Conservation (phyloP, 2,888 invertebrate species). For the Pantelozetes paolii region DNA sequence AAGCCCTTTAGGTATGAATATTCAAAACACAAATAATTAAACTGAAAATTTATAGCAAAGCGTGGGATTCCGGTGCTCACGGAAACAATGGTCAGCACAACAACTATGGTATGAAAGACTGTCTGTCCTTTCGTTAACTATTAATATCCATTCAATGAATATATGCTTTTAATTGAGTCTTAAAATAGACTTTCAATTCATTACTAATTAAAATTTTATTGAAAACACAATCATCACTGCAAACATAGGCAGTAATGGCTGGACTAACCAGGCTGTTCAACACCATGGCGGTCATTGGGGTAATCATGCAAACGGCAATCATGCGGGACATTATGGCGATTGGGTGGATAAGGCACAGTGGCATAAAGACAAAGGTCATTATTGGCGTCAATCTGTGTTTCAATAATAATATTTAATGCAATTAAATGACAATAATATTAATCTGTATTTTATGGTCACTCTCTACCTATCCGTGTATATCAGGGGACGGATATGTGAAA, state of each 20-base stretch:
- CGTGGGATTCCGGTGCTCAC: slow-evolving; percentile 13
- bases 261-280: neutral
- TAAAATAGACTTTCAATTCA: no score
- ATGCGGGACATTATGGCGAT: slow-evolving; percentile 25
- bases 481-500: slow-evolving; percentile 28
- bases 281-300: slow-evolving; percentile 14
- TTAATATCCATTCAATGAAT: neutral
- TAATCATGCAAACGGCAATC: neutral
- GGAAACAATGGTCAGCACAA: slow-evolving; percentile 12
- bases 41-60: neutral
- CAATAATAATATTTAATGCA: neutral
- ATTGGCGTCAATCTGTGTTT: neutral
- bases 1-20: no score
- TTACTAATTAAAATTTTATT: no score
- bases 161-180: neutral
- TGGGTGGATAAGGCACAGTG: slow-evolving; percentile 25
- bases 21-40: no score
- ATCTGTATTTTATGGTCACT: neutral
- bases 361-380: slow-evolving; percentile 27
- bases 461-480: neutral
- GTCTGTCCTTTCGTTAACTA: neutral
- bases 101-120: slow-evolving; percentile 2
- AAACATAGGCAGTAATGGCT: neutral
- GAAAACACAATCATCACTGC: neutral
- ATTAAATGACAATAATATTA: neutral